Evolutionary conservation across 1,140 invertebrate species (phyloP), one percentile per base, ranked within the genome.

Genomic region (Stratiolaelaps scimitus): DNA sequence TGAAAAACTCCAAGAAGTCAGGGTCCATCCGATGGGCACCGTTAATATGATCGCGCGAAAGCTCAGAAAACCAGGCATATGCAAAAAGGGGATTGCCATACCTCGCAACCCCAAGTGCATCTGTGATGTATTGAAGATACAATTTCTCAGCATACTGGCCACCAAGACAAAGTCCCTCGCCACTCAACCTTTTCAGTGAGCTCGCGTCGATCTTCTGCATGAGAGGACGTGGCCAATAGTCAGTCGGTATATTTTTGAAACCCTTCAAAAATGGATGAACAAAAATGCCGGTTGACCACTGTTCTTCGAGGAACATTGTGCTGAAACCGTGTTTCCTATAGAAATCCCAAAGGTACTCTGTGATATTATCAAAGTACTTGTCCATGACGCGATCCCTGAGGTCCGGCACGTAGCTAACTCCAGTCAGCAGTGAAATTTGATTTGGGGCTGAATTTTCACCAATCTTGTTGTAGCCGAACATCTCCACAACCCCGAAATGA

Each of bases 381-480:
- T 48, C 26, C 7, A 20, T 48, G 19, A 15, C 47, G 7, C 47
- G 19, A 20, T 20, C 19, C 7, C 26, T 48, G 7, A 48, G 47
- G 4, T 15, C 47, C 5, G 5, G 47, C 4, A 48, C 7, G 15
- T 48, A 48, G 19, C 47, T 20, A 28, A 48, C 26, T 4, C 77
- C 77, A 1, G 72, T 70, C 20, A 79, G 65, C 19, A 77, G 66
- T 0, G 78, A 71, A 4, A 76, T 67, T 34, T 78, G 66, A 71
- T 78, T 79, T 0, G 77, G 77, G 56, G 74, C 75, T 2, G 78
- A 78, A 66, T 79, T 79, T 47, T 77, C 75, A 5, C 72, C 78
- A 4, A 78, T 72, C 72, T 79, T 79, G 34, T 72, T 73, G 65
- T 74, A 75, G 1, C 78, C 78, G 13, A 70, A 68, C 68, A 79